Base-by-base conservation (phyloP, 1,140 invertebrate genomes). In the Hycleus phaleratus region DNA sequence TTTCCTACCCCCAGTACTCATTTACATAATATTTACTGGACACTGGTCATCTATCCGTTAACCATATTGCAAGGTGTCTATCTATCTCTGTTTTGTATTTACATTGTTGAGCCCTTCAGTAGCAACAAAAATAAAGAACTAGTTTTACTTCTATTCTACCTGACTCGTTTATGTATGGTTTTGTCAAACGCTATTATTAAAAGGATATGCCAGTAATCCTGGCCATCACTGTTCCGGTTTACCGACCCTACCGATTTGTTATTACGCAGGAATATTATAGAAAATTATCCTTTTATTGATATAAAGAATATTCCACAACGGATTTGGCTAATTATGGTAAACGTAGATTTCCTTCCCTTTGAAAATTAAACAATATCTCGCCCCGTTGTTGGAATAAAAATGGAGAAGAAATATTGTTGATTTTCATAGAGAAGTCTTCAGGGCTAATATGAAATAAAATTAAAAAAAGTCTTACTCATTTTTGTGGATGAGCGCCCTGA, bases 21-120 rank as follows among this genome's bases (percentile, higher is more conserved):
- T 66, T 66, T 66, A 60, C 65, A 66, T 66, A 66, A 63, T 64
- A 49, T 66, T 56, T 58, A 61, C 54, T 62, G 65, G 62, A 66
- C 62, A 66, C 43, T 66, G 62, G 65, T 64, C 62, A 64, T 58
- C 52, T 55, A 55, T 55, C 51, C 47, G 50, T 50, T 56, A 46
- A 44, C 48, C 47, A 56, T 44, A 43, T 50, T 52, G 60, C 55
- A 65, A 62, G 60, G 63, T 65, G 63, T 62, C 50, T 56, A 46
- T 53, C 32, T 32, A 32, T 32, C 32, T 32, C 32, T 32, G 32
- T 32, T 32, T 32, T 32, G 1, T 32, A 5, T 32, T 32, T 32
- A 32, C 32, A 7, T 32, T 32, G 7, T 38, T 43, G 32, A 46
- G 46, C 52, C 52, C 52, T 46, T 46, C 44, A 26, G 18, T 18